A percentile compares a stretch with the other conserved stretches of the same genome.
These are phyloP conservation scores for Drosophila diplacantha DNA, from an alignment of 2,888 invertebrate genomes.

Conservation along the genomic window DNA sequence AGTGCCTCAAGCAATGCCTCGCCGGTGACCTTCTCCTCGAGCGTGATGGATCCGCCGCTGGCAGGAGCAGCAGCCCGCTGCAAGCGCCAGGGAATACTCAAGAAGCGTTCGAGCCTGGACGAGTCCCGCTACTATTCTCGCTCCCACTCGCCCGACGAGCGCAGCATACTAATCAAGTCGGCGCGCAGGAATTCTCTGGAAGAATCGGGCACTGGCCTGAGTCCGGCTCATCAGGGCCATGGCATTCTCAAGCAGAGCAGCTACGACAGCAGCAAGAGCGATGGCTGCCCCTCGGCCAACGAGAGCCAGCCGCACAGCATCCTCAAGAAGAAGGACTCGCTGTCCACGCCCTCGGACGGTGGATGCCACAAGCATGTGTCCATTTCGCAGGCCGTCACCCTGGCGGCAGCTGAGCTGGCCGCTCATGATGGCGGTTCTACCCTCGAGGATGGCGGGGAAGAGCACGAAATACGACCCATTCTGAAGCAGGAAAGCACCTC, in stretches of 20 bases:
- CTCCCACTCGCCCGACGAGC: slow-evolving; percentile 78
- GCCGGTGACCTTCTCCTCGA: slow-evolving; percentile 89
- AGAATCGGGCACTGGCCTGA: slow-evolving; percentile 63
- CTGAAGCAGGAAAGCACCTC: slow-evolving; percentile 87
- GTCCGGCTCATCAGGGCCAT: slow-evolving; percentile 77
- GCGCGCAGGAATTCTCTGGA: slow-evolving; percentile 77
- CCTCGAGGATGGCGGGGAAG: slow-evolving; percentile 58
- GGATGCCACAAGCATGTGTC: slow-evolving; percentile 77
- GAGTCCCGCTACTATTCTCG: slow-evolving; percentile 80
- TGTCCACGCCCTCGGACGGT: slow-evolving; percentile 77
- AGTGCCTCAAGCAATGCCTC: slow-evolving; percentile 80
- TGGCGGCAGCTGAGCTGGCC: slow-evolving; percentile 78
- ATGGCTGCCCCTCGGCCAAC: slow-evolving; percentile 82
- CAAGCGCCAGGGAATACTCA: slow-evolving; percentile 87
- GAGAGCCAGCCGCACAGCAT: slow-evolving; percentile 83
- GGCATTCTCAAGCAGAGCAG: slow-evolving; percentile 89
- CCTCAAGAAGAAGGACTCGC: slow-evolving; percentile 81
- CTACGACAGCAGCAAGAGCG: slow-evolving; percentile 82
- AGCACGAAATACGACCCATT: slow-evolving; percentile 86
- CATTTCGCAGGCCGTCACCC: slow-evolving; percentile 77
- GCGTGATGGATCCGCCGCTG: slow-evolving; percentile 82
- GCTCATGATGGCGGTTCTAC: slow-evolving; percentile 74
- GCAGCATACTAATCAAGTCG: slow-evolving; percentile 76
- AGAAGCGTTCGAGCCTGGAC: slow-evolving; percentile 89
- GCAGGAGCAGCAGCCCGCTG: slow-evolving; percentile 67